Base-by-base conservation (phyloP, 2,113 vertebrate genomes). In the Symphodus melops region DNA sequence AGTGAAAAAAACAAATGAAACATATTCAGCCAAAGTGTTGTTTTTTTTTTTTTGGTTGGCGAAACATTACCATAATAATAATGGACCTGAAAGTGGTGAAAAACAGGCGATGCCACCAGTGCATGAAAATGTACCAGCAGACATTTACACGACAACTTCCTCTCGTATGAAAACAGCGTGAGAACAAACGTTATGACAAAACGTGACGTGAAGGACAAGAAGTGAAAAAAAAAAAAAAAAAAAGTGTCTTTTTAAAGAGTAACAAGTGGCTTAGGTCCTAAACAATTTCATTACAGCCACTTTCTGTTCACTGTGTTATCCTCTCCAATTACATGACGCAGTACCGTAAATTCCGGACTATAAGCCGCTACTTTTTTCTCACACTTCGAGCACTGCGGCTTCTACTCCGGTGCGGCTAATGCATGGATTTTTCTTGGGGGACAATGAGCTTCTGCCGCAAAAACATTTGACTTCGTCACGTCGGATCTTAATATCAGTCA, bases 1-100 rank as follows among this genome's bases (percentile, higher is more conserved):
- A 46, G 41, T 8, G 0, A 84, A 70, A 80, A 84, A 70, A 80
- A 78, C 68, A 72, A 72, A 71, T 72, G 28, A 68, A 79, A 79
- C 48, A 42, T 62, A 39, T 59, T 77, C 57, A 74, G 64, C 55
- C 46, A 51, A 68, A 62, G 33, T 41, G 19, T 41, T 20, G 9
- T 20, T 20, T 46, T 23, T 20, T 10, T 20, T 20, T 46, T 23
- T 10, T 20, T 20, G 10, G 28, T 44, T 54, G 1, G 13, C 56
- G 58, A 51, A 69, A 73, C 60, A 83, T 75, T 28, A 72, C 63
- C 57, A 52, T 75, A 69, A 77, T 63, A 33, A 53, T 28, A 37
- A 56, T 64, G 17, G 46, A 61, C 14, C 7, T 25, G 8, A 52
- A 77, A 69, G 53, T 6, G 17, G 8, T 17, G 1, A 36, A 14